Evolutionary conservation across 1,140 invertebrate species (phyloP).

Genomic region (Euglossa dilemma): DNA sequence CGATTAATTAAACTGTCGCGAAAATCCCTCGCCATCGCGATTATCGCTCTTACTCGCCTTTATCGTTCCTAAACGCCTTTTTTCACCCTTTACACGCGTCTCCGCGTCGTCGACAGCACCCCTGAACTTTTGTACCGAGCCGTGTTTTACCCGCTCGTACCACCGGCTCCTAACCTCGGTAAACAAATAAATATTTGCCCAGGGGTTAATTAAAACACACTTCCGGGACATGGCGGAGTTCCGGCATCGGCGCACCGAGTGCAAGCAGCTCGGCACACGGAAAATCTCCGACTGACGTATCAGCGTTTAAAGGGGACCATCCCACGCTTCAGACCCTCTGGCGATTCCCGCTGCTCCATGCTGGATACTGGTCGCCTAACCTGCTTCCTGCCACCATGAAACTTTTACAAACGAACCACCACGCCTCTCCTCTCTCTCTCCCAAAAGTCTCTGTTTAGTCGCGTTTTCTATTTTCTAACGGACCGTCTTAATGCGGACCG

Average conservation of each 20-base stretch:
- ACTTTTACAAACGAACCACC: constrained; percentile 32
- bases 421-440: background rate
- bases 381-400: background rate
- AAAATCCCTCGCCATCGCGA: background rate
- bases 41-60: background rate
- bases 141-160: constrained; percentile 10
- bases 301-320: constrained; percentile 35
- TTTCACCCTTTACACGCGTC: background rate
- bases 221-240: background rate
- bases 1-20: constrained; percentile 19
- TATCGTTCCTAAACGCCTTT: background rate
- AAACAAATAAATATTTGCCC: constrained; percentile 52
- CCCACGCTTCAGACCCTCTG: background rate
- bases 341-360: background rate
- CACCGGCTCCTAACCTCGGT: constrained; percentile 14
- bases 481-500: too few relatives aligned
- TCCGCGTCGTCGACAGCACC: background rate
- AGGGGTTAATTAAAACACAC: constrained; percentile 50
- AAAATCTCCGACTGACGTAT: constrained; percentile 28
- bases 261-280: background rate
- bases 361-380: too few relatives aligned
- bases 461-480: background rate
- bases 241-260: constrained; percentile 1
- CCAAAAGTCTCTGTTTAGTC: background rate
- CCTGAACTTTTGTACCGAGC: constrained; percentile 26